Base-by-base conservation (phyloP, 2,113 vertebrate genomes). In the Bubo bubo region DNA sequence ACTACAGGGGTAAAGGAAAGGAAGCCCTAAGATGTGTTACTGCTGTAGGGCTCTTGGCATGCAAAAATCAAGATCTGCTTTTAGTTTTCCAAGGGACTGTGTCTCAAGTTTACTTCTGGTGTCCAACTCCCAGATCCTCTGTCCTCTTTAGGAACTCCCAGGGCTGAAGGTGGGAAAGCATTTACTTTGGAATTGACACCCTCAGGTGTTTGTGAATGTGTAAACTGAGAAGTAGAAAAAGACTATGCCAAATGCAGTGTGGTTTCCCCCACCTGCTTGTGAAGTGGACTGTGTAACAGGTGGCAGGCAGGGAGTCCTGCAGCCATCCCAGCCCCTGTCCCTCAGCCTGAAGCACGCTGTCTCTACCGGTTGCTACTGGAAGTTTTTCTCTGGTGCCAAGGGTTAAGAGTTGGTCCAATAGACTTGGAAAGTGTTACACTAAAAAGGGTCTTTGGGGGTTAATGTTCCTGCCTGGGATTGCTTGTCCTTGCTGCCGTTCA, bases 1-100 rank as follows among this genome's bases (percentile, higher is more conserved):
- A 18, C n/a, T 79, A 43, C 45, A 79, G 75, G 45, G 56, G 50
- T 73, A 77, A 34, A 62, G 62, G 35, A 75, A 47, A 72, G 73
- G 62, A 94, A 95, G 56, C 22, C 39, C 58, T 66, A 35, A 91
- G 45, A 70, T 82, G 7, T 87, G n/a, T 82, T 85, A 55, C 58
- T 95, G 67, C 85, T 88, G 67, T 53, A 83, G 88, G 75, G 67
- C 30, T 93, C 72, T 93, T 90, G 72, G 75, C 86, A 88, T 70
- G 75, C 50, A 83, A 62, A 90, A 70, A 70, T 86, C 32, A 70
- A 86, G 67, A 77, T 88, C 95, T 92, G 92, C 52, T 96, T 96
- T 80, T 92, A 96, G 63, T 97, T 96, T 90, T 94, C 82, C 26
- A 17, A 59, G 50, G 63, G 50, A 63, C 50, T 52, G 35, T 76